A percentile compares a stretch with the other conserved stretches of the same genome.
These are phyloP conservation scores for Liolophura sinensis DNA, from an alignment of 1,140 invertebrate genomes.

Conservation along the genomic window DNA sequence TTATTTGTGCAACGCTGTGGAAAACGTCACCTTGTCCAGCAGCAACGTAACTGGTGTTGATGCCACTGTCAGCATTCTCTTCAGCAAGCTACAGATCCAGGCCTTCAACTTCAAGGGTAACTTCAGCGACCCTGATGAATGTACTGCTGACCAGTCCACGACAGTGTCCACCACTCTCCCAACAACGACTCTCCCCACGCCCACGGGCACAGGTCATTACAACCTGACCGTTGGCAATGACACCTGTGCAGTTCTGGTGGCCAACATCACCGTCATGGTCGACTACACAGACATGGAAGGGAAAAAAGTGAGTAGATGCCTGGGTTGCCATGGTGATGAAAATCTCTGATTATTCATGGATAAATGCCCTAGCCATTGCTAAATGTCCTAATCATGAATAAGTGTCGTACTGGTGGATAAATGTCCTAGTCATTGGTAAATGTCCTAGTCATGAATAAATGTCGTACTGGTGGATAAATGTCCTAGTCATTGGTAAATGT, in stretches of 20 bases:
- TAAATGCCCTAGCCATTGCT: too few relatives aligned
- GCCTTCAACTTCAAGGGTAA: conserved; percentile 10
- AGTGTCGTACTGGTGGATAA: too few relatives aligned
- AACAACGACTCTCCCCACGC: background rate
- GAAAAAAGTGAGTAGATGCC: background rate
- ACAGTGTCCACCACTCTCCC: background rate
- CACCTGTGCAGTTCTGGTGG: background rate
- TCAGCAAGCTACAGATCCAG: conserved; percentile 6
- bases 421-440: too few relatives aligned
- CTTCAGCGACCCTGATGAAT: too few relatives aligned
- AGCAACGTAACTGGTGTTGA: too few relatives aligned
- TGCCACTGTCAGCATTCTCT: background rate
- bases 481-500: too few relatives aligned
- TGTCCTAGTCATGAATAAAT: too few relatives aligned
- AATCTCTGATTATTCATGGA: too few relatives aligned
- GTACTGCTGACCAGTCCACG: background rate
- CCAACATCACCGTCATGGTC: background rate
- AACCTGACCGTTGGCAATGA: background rate
- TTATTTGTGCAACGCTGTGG: conserved; percentile 1
- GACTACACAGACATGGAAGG: background rate
- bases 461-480: too few relatives aligned
- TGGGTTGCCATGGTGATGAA: too few relatives aligned
- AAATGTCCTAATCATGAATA: too few relatives aligned
- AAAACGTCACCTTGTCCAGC: background rate
- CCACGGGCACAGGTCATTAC: conserved; percentile 1